These are phyloP conservation scores for Pyrgilauda ruficollis DNA, from an alignment of 2,113 vertebrate species.

Conservation along the genomic window DNA sequence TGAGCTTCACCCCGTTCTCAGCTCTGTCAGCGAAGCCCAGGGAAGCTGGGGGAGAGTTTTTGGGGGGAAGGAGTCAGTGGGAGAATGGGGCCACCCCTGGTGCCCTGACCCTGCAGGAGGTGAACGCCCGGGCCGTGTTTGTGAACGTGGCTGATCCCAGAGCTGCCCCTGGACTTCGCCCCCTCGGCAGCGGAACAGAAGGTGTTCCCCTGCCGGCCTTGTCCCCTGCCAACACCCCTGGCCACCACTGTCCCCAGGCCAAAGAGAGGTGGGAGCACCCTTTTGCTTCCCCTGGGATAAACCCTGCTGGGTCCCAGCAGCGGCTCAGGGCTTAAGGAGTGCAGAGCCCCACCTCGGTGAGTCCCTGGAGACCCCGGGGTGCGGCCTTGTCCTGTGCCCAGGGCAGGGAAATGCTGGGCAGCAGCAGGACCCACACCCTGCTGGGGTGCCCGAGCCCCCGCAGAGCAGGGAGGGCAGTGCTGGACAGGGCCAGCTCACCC, in stretches of 20 bases:
- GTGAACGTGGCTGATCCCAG: neutral
- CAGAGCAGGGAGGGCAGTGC: fast-evolving
- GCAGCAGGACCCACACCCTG: neutral
- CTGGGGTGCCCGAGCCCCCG: neutral
- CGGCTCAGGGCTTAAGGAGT: neutral
- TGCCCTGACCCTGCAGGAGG: fast-evolving
- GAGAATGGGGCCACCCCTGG: fast-evolving
- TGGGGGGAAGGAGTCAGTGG: neutral
- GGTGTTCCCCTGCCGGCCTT: slow-evolving; percentile 41
- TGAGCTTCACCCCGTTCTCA: fast-evolving
- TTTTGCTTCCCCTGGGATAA: neutral
- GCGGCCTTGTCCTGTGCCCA: neutral
- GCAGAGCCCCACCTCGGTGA: neutral
- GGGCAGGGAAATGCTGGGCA: fast-evolving
- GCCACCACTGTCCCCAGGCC: neutral
- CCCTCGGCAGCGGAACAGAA: slow-evolving; percentile 53
- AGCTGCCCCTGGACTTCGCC: slow-evolving; percentile 49
- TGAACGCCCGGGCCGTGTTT: neutral
- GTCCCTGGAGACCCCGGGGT: fast-evolving
- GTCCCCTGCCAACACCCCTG: neutral
- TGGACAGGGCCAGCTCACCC: neutral
- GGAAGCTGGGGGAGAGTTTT: neutral
- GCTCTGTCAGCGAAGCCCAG: neutral
- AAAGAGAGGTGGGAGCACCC: neutral
- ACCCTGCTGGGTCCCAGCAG: fast-evolving